Evolutionary conservation across 2,797 vertebrate genomes (phyloP), one percentile per base, ranked within the genome.

Genomic region (Nyctalus aviator): DNA sequence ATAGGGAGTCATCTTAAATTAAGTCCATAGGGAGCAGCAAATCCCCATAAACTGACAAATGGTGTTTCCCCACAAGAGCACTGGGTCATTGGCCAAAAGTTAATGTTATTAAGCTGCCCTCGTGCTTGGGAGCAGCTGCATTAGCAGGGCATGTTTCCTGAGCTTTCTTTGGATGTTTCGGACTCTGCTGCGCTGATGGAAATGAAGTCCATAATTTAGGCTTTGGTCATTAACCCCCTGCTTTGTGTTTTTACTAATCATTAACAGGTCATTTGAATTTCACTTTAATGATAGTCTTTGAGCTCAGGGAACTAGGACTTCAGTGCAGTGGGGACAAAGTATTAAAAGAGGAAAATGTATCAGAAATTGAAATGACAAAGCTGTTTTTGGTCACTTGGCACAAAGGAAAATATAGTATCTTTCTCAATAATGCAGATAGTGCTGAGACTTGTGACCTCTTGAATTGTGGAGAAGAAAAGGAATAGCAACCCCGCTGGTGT

Each of bases 201-300:
- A 98, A 97, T 97, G 82, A 93, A 96, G 93, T 93, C 96, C 96
- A 96, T 97, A 97, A 97, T 96, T 96, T 97, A 96, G 97, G 96
- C 96, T 95, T 90, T 90, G 95, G 88, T 92, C 96, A 94, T 97
- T 97, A 97, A 59, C 93, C 96, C 69, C 75, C 94, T 94, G 97
- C 95, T 98, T 98, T 97, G 97, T 98, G 96, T 91, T 96, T 96
- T 96, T 92, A 91, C 84, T 96, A 94, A 97, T 95, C 95, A 98
- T 98, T 98, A 97, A 95, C 95, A 96, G 97, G 96, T 95, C 93
- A 96, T 94, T 98, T 97, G 96, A 62, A 94, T 94, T 96, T 96
- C 0, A 0, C 59, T 96, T 96, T 93, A 97, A 91, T 92, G 73
- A 90, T 17, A 69, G 77, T 68, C 88, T 93, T 62, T 59, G 75